Evolutionary conservation across 2,888 invertebrate genomes (phyloP), one percentile per base, ranked within the genome.

Genomic region (Lepidochitona cinerea): DNA sequence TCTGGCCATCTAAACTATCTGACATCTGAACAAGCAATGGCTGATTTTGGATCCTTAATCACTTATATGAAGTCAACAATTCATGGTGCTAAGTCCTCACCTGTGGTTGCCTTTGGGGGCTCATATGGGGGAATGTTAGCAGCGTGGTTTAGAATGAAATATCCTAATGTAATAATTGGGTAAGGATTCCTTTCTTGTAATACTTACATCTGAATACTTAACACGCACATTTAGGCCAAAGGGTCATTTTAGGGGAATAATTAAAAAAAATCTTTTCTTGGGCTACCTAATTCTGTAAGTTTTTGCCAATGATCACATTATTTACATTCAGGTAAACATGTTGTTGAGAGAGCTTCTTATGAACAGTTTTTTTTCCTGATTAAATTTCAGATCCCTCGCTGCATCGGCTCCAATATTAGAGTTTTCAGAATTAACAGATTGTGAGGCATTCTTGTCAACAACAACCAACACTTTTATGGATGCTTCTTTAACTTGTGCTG

Each of bases 101-200:
- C 97, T 0, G 96, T 98, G 5, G 94, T 99, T 79, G 95, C 95
- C 0, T 93, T 94, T 88, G 93, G 94, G 86, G 96, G 99, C 0
- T 98, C 97, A 0, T 99, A 99, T 89, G 99, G 99, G 0, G 99
- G 99, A 36, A 99, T 99, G 99, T 91, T 99, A 36, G 93, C 98
- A 0, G 96, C 98, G 0, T 99, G 98, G 96, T 93, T 99, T 85
- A 93, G 98, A 49, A 95, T 97, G 91, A 99, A 98, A 91, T 99
- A 98, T 91, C 98, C 98, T 0, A 95, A 96, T 87, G 88, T 96
- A 37, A 94, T 97, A 9, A 92, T 93, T 36, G 98, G 94, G 94
- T 94, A 87, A 75, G 81, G 75, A 49, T n/a, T n/a, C n/a, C n/a
- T n/a, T n/a, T n/a, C n/a, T n/a, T n/a, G n/a, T n/a, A n/a, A n/a